phyloP scores from a whole-genome alignment of 2,888 invertebrate genomes.

The Philereme vetulata region DNA sequence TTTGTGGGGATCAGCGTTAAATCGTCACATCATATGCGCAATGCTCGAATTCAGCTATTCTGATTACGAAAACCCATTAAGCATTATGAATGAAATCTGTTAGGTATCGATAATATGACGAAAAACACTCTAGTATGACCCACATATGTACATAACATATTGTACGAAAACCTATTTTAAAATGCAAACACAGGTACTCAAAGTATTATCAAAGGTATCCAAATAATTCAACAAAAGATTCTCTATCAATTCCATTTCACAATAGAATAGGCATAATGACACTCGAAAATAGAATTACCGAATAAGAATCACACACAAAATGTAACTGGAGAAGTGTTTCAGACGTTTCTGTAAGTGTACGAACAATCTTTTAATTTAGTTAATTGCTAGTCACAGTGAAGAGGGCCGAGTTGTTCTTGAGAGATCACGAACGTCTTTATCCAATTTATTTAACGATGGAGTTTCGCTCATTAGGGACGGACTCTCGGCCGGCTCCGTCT shows the following conservation, averaged over 20 bases:
- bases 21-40: conserved; percentile 60
- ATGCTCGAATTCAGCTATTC: conserved; percentile 41
- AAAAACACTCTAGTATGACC: no score
- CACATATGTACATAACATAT: no score
- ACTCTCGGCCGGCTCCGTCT: conserved; percentile 62
- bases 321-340: conserved; percentile 54
- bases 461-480: conserved; percentile 74
- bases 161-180: no score
- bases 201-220: neutral
- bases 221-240: conserved; percentile 16
- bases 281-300: conserved; percentile 57
- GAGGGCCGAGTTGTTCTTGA: conserved; percentile 80
- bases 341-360: conserved; percentile 73
- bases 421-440: conserved; percentile 83
- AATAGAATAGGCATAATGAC: conserved; percentile 18
- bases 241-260: conserved; percentile 12
- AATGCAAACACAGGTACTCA: neutral
- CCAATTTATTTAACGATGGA: conserved; percentile 83
- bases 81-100: conserved; percentile 67
- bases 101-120: conserved; percentile 54
- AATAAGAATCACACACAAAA: conserved; percentile 58
- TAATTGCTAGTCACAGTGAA: conserved; percentile 81
- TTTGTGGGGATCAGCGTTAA: conserved; percentile 59
- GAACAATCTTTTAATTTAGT: conserved; percentile 82
- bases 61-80: conserved; percentile 41